These are phyloP conservation scores for Thalassophryne amazonica DNA, from an alignment of 2,797 vertebrate genomes.

Conservation along the genomic window DNA sequence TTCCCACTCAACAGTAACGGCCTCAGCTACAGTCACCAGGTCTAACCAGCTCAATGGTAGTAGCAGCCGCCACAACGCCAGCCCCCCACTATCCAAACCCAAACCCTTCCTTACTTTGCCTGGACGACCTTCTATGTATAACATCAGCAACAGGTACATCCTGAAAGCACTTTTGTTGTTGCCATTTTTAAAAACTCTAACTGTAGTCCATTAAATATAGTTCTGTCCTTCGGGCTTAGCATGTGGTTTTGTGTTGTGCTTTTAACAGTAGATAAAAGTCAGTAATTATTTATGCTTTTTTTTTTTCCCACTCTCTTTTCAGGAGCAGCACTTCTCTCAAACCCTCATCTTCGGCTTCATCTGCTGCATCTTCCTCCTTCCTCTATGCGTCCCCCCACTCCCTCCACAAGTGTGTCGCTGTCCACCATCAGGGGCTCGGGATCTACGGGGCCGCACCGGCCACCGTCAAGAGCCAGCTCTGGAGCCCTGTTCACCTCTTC, in stretches of 20 bases:
- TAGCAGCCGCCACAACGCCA: conserved; percentile 60
- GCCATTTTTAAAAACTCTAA: too few relatives aligned
- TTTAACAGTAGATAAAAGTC: too few relatives aligned
- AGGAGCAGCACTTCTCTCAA: conserved; percentile 79
- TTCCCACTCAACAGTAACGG: conserved; percentile 47
- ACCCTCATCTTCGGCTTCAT: conserved; percentile 74
- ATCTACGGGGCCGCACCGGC: conserved; percentile 78
- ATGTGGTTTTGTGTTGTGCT: background rate
- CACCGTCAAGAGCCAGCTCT: conserved; percentile 79
- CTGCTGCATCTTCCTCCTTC: conserved; percentile 78
- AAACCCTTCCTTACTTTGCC: conserved; percentile 67
- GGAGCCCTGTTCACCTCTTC: conserved; percentile 82
- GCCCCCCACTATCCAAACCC: conserved; percentile 71
- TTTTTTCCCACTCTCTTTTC: background rate
- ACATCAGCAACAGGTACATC: conserved; percentile 65
- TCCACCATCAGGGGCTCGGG: conserved; percentile 69
- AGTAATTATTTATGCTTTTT: background rate
- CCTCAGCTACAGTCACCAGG: conserved; percentile 40
- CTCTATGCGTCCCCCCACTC: conserved; percentile 83
- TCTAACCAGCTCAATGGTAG: conserved; percentile 55
- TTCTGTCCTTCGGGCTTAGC: background rate
- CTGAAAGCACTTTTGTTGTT: background rate
- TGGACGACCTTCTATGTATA: conserved; percentile 58
- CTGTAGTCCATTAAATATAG: too few relatives aligned
- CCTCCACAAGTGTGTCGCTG: conserved; percentile 81